phyloP scores from a whole-genome alignment of 2,113 vertebrate species.

The Haemorhous mexicanus region DNA sequence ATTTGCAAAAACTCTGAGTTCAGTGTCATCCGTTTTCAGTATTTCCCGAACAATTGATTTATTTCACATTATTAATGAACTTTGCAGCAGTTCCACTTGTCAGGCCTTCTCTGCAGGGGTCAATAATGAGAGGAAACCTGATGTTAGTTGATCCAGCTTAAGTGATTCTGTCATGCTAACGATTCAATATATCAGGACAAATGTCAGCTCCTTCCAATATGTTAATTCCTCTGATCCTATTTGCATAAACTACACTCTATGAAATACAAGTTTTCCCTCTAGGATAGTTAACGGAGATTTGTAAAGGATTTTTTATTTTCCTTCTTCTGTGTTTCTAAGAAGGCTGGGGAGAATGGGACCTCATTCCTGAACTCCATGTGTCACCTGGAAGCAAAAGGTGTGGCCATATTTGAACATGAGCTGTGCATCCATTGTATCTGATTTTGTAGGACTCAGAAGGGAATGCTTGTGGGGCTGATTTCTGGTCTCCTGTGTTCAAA shows the following conservation, averaged over 20 bases:
- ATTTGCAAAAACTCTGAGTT: slow-evolving; percentile 73
- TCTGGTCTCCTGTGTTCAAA: neutral
- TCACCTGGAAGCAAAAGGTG: neutral
- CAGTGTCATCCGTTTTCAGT: slow-evolving; percentile 77
- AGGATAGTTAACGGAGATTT: slow-evolving; percentile 61
- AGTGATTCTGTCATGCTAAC: slow-evolving; percentile 94
- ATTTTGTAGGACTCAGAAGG: neutral
- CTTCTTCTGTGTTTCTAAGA: neutral
- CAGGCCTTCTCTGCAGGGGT: slow-evolving; percentile 87
- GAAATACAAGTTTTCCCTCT: slow-evolving; percentile 71
- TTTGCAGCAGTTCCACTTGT: slow-evolving; percentile 93
- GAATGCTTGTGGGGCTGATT: neutral
- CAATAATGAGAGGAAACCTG: slow-evolving; percentile 96
- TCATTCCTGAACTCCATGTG: neutral
- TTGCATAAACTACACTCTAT: slow-evolving; percentile 87
- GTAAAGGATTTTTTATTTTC: slow-evolving; percentile 48
- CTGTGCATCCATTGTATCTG: neutral
- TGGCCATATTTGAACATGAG: neutral
- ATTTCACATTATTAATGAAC: slow-evolving; percentile 99
- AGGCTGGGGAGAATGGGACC: neutral
- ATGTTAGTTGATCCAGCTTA: slow-evolving; percentile 92
- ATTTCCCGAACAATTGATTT: slow-evolving; percentile 92
- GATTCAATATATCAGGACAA: slow-evolving; percentile 95
- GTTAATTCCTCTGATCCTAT: slow-evolving; percentile 87
- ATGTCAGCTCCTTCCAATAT: slow-evolving; percentile 92